Conservation (phyloP, 2,113 vertebrate genomes). For the Antigone vipio region DNA sequence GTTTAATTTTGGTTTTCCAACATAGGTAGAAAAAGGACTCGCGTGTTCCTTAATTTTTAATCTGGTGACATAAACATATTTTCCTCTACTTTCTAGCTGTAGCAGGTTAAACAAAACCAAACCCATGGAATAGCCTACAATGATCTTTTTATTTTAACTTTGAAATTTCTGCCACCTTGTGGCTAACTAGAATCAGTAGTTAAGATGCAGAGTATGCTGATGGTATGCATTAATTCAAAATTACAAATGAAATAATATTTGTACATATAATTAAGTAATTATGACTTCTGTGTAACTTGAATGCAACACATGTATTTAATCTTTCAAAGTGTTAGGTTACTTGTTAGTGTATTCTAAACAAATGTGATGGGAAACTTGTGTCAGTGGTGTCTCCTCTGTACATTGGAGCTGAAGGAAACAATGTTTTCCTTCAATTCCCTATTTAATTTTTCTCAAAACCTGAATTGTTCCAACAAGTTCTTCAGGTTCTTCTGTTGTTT, state of each 20-base stretch:
- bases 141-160: slow-evolving; percentile 17
- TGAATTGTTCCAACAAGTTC: neutral
- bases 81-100: neutral
- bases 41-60: neutral
- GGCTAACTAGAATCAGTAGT: slow-evolving; percentile 42
- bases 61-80: neutral
- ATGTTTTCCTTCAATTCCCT: neutral
- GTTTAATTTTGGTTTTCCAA: neutral
- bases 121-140: neutral
- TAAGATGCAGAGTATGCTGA: neutral
- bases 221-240: slow-evolving; percentile 26
- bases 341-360: slow-evolving; percentile 27
- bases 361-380: slow-evolving; percentile 14
- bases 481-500: neutral
- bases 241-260: slow-evolving; percentile 60
- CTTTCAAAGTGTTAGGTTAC: slow-evolving; percentile 14
- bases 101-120: neutral
- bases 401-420: neutral
- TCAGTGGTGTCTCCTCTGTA: neutral
- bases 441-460: neutral
- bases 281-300: neutral
- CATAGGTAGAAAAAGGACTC: neutral
- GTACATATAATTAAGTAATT: slow-evolving; percentile 59
- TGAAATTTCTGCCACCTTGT: slow-evolving; percentile 78
- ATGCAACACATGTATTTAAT: slow-evolving; percentile 38